Evolutionary conservation across 1,140 invertebrate genomes (phyloP).

Genomic region (Dendrolimus kikuchii): DNA sequence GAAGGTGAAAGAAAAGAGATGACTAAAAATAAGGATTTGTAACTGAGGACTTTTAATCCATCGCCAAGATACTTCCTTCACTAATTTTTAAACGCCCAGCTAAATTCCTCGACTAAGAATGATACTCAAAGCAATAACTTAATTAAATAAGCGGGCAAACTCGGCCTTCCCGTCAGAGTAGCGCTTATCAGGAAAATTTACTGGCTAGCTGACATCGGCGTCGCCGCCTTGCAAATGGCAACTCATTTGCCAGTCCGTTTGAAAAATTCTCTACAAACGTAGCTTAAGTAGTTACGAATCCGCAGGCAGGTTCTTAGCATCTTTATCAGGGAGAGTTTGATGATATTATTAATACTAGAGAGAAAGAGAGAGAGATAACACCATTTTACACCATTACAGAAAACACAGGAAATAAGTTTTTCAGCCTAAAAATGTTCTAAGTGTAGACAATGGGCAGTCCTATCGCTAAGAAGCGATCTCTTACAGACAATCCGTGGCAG

Average conservation of each 20-base stretch:
- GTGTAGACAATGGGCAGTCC: too few relatives aligned
- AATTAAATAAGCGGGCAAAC: conserved; percentile 51
- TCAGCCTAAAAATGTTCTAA: too few relatives aligned
- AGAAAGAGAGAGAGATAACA: not conserved
- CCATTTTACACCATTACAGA: not conserved
- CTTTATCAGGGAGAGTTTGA: not conserved
- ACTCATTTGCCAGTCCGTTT: conserved; percentile 54
- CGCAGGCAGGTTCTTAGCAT: conserved; percentile 14
- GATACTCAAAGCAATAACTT: conserved; percentile 42
- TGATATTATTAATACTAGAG: not conserved
- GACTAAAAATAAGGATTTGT: too few relatives aligned
- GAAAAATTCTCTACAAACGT: conserved; percentile 34
- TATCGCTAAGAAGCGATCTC: too few relatives aligned
- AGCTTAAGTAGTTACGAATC: conserved; percentile 30
- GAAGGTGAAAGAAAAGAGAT: too few relatives aligned
- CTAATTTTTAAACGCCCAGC: not conserved
- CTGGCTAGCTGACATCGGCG: conserved; percentile 52
- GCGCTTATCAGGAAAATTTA: conserved; percentile 60
- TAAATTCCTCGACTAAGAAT: conserved; percentile 29
- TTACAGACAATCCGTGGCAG: too few relatives aligned
- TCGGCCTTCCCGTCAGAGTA: conserved; percentile 40
- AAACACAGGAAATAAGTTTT: not conserved
- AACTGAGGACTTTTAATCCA: not conserved
- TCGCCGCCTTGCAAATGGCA: conserved; percentile 47
- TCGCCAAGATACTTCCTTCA: not conserved